Conservation (phyloP, 2,113 vertebrate genomes). For the Suncus etruscus region DNA sequence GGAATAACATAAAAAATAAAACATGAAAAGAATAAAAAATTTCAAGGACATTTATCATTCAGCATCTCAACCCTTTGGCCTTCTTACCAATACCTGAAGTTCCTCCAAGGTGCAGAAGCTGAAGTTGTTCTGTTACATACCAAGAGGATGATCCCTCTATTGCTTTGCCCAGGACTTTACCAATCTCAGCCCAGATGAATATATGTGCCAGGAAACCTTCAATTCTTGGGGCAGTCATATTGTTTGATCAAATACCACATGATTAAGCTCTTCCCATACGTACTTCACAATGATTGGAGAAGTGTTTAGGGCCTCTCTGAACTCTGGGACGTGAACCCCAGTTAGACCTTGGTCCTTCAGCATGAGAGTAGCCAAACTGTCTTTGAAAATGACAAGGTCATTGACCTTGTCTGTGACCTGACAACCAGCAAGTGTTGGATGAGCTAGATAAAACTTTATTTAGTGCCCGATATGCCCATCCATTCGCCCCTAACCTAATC, state of each 20-base stretch:
- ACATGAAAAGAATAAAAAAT: background rate
- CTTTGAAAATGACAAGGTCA: background rate
- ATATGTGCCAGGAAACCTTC: background rate
- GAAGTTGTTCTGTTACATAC: background rate
- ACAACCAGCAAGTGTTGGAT: background rate
- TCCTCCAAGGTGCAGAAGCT: background rate
- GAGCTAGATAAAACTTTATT: background rate
- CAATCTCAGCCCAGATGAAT: background rate
- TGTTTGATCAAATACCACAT: background rate
- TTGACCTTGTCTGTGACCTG: background rate
- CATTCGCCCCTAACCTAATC: background rate
- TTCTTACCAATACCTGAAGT: background rate
- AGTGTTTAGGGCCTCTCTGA: background rate
- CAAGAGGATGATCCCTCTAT: background rate
- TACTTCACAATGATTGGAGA: background rate
- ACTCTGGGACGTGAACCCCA: background rate
- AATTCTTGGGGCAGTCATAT: background rate
- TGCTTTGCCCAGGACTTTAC: background rate
- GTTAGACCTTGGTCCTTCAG: background rate
- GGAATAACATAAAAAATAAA: background rate
- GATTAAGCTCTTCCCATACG: constrained; percentile 18
- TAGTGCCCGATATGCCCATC: background rate
- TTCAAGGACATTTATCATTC: background rate
- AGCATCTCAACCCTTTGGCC: too few relatives aligned
- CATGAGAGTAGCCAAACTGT: background rate